Evolutionary conservation across 1,140 invertebrate genomes (phyloP).

Genomic region (Pantala flavescens): DNA sequence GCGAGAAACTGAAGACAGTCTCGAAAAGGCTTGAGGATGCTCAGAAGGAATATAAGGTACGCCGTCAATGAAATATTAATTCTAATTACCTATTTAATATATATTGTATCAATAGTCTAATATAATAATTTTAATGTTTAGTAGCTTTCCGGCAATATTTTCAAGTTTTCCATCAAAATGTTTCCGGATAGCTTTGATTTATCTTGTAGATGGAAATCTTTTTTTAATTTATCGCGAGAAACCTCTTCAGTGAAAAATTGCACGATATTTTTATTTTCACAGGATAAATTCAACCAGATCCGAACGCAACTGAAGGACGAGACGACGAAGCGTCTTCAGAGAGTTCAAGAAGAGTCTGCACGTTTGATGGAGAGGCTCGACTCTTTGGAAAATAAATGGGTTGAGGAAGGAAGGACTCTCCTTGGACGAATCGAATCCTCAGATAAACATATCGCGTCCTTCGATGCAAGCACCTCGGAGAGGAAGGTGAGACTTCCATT

Average conservation of each 20-base stretch:
- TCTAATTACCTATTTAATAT: too few relatives aligned
- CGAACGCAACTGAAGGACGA: constrained; percentile 26
- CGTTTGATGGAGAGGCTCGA: constrained; percentile 22
- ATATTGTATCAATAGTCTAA: too few relatives aligned
- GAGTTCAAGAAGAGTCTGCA: constrained; percentile 24
- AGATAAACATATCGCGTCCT: background rate
- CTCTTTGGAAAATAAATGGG: constrained; percentile 15
- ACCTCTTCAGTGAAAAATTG: too few relatives aligned
- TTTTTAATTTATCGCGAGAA: too few relatives aligned
- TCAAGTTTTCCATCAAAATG: too few relatives aligned
- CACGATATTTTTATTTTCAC: too few relatives aligned
- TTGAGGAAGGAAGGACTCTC: constrained; percentile 21
- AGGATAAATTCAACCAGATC: constrained; percentile 22
- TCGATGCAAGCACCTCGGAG: background rate
- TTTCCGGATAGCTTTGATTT: too few relatives aligned
- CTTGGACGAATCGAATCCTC: constrained; percentile 16
- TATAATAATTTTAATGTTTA: too few relatives aligned
- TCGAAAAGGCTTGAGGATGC: constrained; percentile 38
- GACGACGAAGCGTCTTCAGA: constrained; percentile 25
- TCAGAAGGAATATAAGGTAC: constrained; percentile 40
- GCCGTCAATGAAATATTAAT: too few relatives aligned
- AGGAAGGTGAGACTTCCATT: background rate
- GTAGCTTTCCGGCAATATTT: too few relatives aligned
- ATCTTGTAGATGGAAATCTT: too few relatives aligned
- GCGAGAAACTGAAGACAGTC: constrained; percentile 40